Base-by-base conservation (phyloP, 2,797 vertebrate species). In the Rachycentron canadum region DNA sequence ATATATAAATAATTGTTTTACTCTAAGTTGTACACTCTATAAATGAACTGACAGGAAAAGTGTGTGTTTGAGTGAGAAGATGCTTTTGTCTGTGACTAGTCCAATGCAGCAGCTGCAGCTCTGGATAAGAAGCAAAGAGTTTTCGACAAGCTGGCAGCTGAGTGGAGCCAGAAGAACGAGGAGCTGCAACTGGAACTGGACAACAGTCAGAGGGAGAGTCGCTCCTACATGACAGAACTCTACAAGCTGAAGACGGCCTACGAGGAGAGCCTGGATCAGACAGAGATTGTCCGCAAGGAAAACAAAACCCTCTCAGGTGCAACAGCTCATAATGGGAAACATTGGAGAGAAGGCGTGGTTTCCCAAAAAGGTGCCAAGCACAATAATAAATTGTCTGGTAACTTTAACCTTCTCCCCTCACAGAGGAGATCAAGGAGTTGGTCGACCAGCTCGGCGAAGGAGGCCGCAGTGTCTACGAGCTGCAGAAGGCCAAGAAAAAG, bases 341-440 rank as follows among this genome's bases (percentile, higher is more conserved):
- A 16, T 32, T 3, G 7, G 30, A 32, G 30, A 32, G 3, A 32
- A 32, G 30, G 19, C 25, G 28, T 38, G 34, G 7, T 2, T 17
- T 17, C 41, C 4, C 2, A 21, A 21, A 50, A 47, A 59, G 26
- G 41, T 21, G 2, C 13, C 30, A 36, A 50, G 32, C 26, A 43
- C 25, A 26, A 53, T 25, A 26, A 25, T 40, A 13, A 34, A 63
- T n/a, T 43, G 16, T 17, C 47, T 59, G 19, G 62, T 43, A 28
- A 34, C 53, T 34, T 56, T 7, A 3, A 19, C 14, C 2, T 0
- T 21, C 6, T 60, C 23, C 43, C 1, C n/a, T 34, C 69, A 62
- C 82, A 93, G 94, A 96, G 89, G 92, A 96, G 91, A 94, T 96
- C 71, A 95, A 88, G 79, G 94, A 96, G 75, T 91, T 96, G 61